A percentile compares a stretch with the other conserved stretches of the same genome.
phyloP scores from a whole-genome alignment of 2,113 vertebrate species.

The Leiothrix lutea region DNA sequence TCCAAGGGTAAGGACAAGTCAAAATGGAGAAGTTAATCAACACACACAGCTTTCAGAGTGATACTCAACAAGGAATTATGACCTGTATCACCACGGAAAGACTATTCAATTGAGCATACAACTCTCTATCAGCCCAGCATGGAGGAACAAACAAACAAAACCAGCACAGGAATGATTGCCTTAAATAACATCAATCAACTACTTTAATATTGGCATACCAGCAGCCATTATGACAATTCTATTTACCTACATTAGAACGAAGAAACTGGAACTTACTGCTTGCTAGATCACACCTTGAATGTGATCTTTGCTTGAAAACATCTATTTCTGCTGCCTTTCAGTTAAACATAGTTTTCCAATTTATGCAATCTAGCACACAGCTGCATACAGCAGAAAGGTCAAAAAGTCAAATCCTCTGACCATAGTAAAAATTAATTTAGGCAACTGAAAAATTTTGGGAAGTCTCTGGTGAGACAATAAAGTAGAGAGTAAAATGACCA shows the following conservation, averaged over 20 bases:
- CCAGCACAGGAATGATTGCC: background rate
- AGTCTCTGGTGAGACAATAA: background rate
- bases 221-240: background rate
- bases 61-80: background rate
- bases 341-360: background rate
- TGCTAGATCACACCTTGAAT: background rate
- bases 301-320: background rate
- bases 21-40: constrained; percentile 8
- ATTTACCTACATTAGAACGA: background rate
- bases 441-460: background rate
- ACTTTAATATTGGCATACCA: background rate
- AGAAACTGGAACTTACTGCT: background rate
- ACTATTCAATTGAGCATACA: background rate
- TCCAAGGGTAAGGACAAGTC: background rate
- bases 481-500: background rate
- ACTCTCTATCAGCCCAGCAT: background rate
- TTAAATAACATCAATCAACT: background rate
- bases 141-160: background rate
- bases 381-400: background rate
- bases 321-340: background rate
- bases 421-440: background rate
- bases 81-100: background rate
- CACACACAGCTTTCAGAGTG: background rate
- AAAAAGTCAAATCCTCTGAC: background rate
- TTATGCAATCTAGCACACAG: background rate